Conservation (phyloP, 2,113 vertebrate genomes). For the Meleagris gallopavo region DNA sequence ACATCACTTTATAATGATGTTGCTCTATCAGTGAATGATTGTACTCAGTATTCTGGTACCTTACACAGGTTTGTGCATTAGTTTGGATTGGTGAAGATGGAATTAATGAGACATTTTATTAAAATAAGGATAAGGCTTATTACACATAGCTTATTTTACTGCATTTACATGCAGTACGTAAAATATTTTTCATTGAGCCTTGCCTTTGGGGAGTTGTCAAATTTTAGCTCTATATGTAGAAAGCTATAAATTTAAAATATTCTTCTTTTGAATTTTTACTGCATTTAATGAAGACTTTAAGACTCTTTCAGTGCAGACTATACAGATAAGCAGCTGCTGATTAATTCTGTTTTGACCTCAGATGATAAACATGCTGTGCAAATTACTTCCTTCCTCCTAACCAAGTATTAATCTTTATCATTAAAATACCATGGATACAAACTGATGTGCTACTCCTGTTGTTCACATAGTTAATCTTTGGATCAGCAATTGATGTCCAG, state of each 20-base stretch:
- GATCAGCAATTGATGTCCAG: conserved; percentile 11
- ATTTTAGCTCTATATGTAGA: neutral
- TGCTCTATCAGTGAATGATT: neutral
- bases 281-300: conserved; percentile 27
- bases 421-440: neutral
- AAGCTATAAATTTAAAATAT: neutral
- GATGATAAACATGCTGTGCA: conserved; percentile 8
- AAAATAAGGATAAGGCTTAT: neutral
- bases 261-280: neutral
- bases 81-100: neutral
- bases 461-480: conserved; percentile 25
- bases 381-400: conserved; percentile 2
- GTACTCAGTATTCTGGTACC: neutral
- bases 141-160: neutral
- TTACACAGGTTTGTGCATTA: neutral
- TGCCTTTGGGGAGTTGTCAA: neutral
- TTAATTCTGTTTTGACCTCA: conserved; percentile 21
- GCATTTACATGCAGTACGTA: neutral
- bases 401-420: conserved; percentile 43
- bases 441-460: conserved; percentile 24
- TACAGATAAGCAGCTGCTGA: neutral
- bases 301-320: neutral
- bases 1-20: neutral
- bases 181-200: neutral
- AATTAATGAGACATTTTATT: neutral